phyloP scores from a whole-genome alignment of 2,888 invertebrate species.

The Pollenia amentaria region DNA sequence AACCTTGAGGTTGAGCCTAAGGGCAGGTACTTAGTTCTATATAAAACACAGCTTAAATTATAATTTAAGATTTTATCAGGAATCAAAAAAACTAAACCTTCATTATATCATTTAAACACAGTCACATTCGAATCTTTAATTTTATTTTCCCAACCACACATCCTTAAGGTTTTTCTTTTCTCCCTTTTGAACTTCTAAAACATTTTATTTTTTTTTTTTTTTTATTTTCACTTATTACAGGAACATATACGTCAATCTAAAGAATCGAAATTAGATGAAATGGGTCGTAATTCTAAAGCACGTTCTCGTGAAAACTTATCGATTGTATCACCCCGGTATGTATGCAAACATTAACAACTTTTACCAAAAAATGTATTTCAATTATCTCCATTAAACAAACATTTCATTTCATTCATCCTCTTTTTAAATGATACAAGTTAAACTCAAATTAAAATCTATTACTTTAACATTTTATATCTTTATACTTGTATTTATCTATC shows the following conservation, averaged over 20 bases:
- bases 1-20: too few species aligned
- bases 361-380: conserved; percentile 4
- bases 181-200: background rate
- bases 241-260: conserved; percentile 91
- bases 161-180: background rate
- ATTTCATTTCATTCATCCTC: conserved; percentile 48
- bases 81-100: too few species aligned
- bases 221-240: conserved; percentile 83
- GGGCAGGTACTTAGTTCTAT: too few species aligned
- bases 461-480: conserved; percentile 40
- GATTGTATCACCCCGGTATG: conserved; percentile 78
- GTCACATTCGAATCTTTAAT: too few species aligned
- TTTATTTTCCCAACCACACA: too few species aligned
- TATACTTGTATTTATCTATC: background rate
- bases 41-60: too few species aligned
- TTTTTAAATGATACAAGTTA: background rate
- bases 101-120: too few species aligned
- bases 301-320: conserved; percentile 84
- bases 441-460: conserved; percentile 45
- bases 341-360: background rate
- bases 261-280: conserved; percentile 90
- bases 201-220: background rate
- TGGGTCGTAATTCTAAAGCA: conserved; percentile 85
- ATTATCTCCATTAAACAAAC: conserved; percentile 45
- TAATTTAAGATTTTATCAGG: too few species aligned